Evolutionary conservation across 2,888 invertebrate species (phyloP).

Genomic region (Erannis defoliaria): DNA sequence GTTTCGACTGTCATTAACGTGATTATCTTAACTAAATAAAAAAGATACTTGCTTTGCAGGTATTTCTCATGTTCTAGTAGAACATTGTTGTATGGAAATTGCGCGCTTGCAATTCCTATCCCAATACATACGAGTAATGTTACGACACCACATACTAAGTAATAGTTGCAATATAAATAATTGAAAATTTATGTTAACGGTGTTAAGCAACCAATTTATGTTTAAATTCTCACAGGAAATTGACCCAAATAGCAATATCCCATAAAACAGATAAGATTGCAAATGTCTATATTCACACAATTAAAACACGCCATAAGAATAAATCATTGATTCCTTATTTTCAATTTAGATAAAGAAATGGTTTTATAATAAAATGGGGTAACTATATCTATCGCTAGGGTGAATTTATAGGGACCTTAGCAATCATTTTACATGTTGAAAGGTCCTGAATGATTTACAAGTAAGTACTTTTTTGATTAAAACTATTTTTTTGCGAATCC

Average conservation of each 20-base stretch:
- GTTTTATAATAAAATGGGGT: slow-evolving; percentile 55
- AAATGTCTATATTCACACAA: slow-evolving; percentile 70
- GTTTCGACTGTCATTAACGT: no score
- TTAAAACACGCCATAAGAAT: slow-evolving; percentile 61
- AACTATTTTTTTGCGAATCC: no score
- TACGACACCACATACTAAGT: no score
- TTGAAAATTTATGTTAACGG: no score
- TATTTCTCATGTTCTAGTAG: no score
- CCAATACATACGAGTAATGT: no score
- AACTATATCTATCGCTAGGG: slow-evolving; percentile 59
- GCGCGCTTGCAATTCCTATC: no score
- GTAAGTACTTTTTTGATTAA: background rate
- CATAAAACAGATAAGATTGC: slow-evolving; percentile 72
- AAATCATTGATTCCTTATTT: slow-evolving; percentile 61
- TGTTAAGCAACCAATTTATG: background rate
- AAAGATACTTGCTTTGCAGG: no score
- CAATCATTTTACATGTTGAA: slow-evolving; percentile 6
- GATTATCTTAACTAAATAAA: no score
- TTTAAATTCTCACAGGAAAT: slow-evolving; percentile 66
- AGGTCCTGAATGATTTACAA: background rate
- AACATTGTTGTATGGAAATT: no score
- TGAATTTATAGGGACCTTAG: slow-evolving; percentile 41
- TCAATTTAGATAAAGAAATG: slow-evolving; percentile 75
- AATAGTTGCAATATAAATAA: no score
- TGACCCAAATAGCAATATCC: slow-evolving; percentile 56